Percentiles rank a stretch among this genome's conserved stretches.
Evolutionary conservation across 2,113 vertebrate genomes (phyloP).

Genomic region (Hippocampus comes): DNA sequence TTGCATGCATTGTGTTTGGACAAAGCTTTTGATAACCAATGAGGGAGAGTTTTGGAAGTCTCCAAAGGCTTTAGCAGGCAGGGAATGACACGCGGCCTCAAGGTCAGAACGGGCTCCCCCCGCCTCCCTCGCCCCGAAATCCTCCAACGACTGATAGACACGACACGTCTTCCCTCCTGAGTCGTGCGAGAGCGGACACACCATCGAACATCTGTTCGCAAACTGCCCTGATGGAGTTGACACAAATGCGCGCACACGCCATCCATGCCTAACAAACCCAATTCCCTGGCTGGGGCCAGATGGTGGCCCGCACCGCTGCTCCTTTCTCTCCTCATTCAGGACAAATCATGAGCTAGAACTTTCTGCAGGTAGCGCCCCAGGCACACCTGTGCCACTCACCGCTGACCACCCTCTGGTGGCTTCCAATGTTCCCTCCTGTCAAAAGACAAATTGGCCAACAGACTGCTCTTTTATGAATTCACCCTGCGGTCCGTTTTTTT

Average conservation of each 20-base stretch:
- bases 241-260: conserved; percentile 73
- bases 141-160: conserved; percentile 85
- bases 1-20: conserved; percentile 27
- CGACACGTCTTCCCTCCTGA: conserved; percentile 93
- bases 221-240: conserved; percentile 97
- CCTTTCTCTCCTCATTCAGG: conserved; percentile 58
- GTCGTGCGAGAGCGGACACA: conserved; percentile 86
- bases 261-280: conserved; percentile 78
- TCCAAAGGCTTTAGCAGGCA: conserved; percentile 36
- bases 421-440: conserved; percentile 82
- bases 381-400: conserved; percentile 78
- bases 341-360: conserved; percentile 77
- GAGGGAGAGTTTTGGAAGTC: conserved; percentile 23
- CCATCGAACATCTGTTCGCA: conserved; percentile 99
- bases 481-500: conserved; percentile 66
- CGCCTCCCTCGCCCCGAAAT: conserved; percentile 47
- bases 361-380: conserved; percentile 86
- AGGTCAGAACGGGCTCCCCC: conserved; percentile 70
- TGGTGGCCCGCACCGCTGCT: conserved; percentile 72
- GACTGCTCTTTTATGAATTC: conserved; percentile 80
- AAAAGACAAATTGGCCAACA: conserved; percentile 89
- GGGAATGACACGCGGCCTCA: conserved; percentile 71
- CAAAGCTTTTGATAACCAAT: conserved; percentile 31
- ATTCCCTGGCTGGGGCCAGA: conserved; percentile 95
- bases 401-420: conserved; percentile 79